phyloP scores from a whole-genome alignment of 2,113 vertebrate species.

The Marmota flaviventris region DNA sequence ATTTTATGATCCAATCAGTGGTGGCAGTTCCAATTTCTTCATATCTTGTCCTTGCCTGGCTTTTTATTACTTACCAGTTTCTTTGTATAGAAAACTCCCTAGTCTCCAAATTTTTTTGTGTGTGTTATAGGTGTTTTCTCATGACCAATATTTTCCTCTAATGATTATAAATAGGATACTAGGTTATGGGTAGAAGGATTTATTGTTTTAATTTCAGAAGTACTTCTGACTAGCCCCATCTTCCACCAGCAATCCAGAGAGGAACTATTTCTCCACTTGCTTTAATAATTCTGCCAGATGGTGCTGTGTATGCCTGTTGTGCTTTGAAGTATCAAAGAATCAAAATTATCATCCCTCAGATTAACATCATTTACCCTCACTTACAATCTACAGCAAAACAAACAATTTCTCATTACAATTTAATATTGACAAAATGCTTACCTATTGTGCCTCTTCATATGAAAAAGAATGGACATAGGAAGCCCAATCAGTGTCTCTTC shows the following conservation, averaged over 20 bases:
- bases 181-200: neutral
- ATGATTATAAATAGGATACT: neutral
- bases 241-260: neutral
- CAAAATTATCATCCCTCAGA: neutral
- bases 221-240: neutral
- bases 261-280: neutral
- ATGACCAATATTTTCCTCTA: neutral
- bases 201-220: neutral
- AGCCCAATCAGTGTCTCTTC: neutral
- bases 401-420: neutral
- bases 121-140: neutral
- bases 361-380: neutral
- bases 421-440: neutral
- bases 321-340: constrained; percentile 48
- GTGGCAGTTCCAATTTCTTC: neutral
- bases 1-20: neutral
- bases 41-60: neutral
- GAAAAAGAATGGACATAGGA: no score
- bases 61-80: neutral
- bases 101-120: constrained; percentile 51
- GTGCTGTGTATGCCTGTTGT: neutral
- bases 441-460: neutral
- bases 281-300: neutral
- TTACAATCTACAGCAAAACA: neutral
- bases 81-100: neutral